A percentile compares a stretch with the other conserved stretches of the same genome.
Evolutionary conservation across 2,888 invertebrate genomes (phyloP).

Genomic region (Aelia acuminata): DNA sequence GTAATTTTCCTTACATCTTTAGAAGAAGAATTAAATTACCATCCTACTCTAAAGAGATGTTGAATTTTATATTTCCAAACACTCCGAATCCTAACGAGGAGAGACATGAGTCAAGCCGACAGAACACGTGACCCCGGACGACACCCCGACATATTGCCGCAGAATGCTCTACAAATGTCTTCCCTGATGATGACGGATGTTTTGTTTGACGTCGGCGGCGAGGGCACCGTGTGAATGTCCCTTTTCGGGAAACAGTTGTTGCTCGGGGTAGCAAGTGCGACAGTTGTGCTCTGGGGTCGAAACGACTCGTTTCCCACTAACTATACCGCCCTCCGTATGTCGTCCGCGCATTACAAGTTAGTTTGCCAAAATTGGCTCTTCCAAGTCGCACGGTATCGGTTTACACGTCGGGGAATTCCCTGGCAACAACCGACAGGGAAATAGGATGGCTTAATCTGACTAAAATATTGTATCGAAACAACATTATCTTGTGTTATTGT

Average conservation of each 20-base stretch:
- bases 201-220: constrained; percentile 20
- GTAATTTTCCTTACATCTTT: too few relatives aligned
- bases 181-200: constrained; percentile 29
- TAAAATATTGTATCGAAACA: too few relatives aligned
- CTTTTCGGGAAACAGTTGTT: not conserved
- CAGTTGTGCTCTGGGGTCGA: not conserved
- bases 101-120: not conserved
- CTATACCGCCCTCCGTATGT: not conserved
- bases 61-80: not conserved
- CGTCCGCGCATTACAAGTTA: not conserved
- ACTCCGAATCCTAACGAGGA: not conserved
- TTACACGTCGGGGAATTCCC: not conserved
- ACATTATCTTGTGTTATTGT: too few relatives aligned
- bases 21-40: too few relatives aligned
- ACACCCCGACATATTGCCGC: not conserved
- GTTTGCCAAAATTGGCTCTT: not conserved
- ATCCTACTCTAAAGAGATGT: too few relatives aligned
- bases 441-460: not conserved
- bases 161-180: constrained; percentile 9
- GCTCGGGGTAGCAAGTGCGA: not conserved
- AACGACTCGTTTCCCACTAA: not conserved
- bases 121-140: not conserved
- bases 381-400: not conserved
- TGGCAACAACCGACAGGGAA: not conserved
- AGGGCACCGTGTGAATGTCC: not conserved